Conservation (phyloP, 2,113 vertebrate species). For the Sapayoa aenigma region DNA sequence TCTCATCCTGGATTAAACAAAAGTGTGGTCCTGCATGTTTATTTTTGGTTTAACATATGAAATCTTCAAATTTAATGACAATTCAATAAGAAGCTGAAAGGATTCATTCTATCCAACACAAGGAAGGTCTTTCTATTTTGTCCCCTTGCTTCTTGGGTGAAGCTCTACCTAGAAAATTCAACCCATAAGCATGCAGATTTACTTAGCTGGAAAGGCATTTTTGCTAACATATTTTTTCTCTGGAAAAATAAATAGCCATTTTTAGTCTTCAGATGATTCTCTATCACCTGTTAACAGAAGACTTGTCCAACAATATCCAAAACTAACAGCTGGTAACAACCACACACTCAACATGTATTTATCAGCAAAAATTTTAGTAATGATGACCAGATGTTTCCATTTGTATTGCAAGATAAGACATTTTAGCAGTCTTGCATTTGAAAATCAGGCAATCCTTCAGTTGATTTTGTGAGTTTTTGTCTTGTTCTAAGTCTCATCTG, state of each 20-base stretch:
- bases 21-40: neutral
- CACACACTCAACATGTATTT: neutral
- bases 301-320: neutral
- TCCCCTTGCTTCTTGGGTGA: neutral
- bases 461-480: neutral
- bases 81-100: neutral
- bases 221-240: neutral
- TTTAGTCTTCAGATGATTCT: neutral
- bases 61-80: neutral
- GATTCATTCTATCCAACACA: neutral
- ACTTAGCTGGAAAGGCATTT: neutral
- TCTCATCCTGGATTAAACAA: neutral
- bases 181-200: neutral
- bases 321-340: neutral
- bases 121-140: neutral
- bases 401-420: neutral
- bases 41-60: neutral
- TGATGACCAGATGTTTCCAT: constrained; percentile 21
- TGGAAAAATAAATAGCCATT: rapidly evolving
- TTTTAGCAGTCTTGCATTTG: neutral
- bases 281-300: neutral
- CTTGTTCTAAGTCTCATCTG: neutral
- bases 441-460: neutral
- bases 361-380: neutral
- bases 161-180: neutral